phyloP scores from a whole-genome alignment of 2,888 invertebrate species.

The Drosophila kanekoi region DNA sequence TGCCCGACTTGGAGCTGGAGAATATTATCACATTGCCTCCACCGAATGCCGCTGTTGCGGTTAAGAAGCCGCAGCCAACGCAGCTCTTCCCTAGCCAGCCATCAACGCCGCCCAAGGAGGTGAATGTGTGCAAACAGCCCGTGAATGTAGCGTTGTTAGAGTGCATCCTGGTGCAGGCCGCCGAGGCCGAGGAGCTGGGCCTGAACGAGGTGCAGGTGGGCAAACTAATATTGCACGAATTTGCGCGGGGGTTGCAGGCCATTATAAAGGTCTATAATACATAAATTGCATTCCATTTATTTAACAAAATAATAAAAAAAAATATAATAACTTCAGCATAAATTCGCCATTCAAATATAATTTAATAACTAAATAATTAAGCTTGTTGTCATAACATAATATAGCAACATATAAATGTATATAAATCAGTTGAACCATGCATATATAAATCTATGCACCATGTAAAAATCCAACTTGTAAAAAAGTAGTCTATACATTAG shows the following conservation, averaged over 20 bases:
- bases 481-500: no score
- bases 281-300: not conserved
- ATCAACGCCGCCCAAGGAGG: conserved; percentile 11
- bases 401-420: no score
- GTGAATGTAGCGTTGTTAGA: conserved; percentile 50
- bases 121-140: conserved; percentile 42
- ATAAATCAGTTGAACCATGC: no score
- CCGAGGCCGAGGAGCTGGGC: conserved; percentile 48
- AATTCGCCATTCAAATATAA: no score
- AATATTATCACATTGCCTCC: conserved; percentile 39
- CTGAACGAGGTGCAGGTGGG: conserved; percentile 37
- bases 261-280: conserved; percentile 24
- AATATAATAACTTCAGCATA: not conserved
- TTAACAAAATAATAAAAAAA: not conserved
- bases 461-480: not conserved
- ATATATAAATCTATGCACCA: no score
- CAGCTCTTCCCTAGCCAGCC: not conserved
- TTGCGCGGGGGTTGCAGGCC: conserved; percentile 21
- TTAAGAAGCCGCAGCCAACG: conserved; percentile 6
- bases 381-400: no score
- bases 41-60: conserved; percentile 7
- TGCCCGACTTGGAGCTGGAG: conserved; percentile 27
- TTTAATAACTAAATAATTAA: no score
- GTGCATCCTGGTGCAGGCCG: conserved; percentile 44
- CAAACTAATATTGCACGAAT: conserved; percentile 53